phyloP scores from a whole-genome alignment of 1,140 invertebrate genomes.

The Brachionus plicatilis region DNA sequence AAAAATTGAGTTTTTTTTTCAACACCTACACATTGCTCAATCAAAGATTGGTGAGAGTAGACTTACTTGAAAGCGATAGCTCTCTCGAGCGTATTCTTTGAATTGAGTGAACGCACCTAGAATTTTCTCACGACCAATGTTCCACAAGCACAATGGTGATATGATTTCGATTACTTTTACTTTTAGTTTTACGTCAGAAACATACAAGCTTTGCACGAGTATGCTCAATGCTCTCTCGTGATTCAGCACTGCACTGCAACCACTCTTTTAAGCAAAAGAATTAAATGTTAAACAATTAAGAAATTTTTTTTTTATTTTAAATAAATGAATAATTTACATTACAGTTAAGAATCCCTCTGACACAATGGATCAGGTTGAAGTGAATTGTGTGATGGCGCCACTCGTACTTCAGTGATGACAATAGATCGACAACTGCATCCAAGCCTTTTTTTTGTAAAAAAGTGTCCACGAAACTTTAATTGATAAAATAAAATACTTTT shows the following conservation, averaged over 20 bases:
- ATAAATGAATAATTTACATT: not conserved
- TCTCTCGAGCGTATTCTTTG: conserved; percentile 6
- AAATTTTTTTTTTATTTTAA: not conserved
- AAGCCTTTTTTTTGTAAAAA: conserved; percentile 11
- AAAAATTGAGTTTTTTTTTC: not conserved
- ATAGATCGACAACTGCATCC: not conserved
- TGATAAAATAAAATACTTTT: not conserved
- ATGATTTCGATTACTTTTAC: conserved; percentile 36
- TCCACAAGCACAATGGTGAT: conserved; percentile 33
- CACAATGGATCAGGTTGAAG: not conserved
- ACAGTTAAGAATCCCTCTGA: conserved; percentile 12
- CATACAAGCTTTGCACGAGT: conserved; percentile 21
- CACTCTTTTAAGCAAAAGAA: not conserved
- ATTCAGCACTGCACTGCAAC: conserved; percentile 3
- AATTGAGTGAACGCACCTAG: conserved; percentile 29
- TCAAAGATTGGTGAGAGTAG: not conserved
- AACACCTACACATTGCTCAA: conserved; percentile 10
- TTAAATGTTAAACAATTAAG: not conserved
- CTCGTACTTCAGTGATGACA: not conserved
- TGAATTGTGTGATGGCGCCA: not conserved
- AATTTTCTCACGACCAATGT: conserved; percentile 21
- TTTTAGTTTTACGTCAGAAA: conserved; percentile 8
- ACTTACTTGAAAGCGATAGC: conserved; percentile 20
- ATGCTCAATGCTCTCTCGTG: conserved; percentile 16
- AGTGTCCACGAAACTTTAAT: conserved; percentile 7